These are phyloP conservation scores for Taphrorychus bicolor DNA, from an alignment of 2,888 invertebrate species.

Conservation along the genomic window DNA sequence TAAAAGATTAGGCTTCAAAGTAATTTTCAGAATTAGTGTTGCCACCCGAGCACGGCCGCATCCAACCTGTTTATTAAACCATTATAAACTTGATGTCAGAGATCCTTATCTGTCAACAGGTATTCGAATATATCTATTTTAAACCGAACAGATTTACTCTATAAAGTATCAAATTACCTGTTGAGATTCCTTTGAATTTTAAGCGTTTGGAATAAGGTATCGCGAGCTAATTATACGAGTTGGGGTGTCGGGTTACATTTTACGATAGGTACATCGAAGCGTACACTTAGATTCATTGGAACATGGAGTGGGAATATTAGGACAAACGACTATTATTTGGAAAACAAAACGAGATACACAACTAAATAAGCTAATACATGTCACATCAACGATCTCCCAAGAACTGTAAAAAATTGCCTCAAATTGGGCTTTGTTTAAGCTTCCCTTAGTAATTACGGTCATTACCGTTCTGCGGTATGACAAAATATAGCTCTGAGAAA, in stretches of 20 bases:
- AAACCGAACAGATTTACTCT: conserved; percentile 15
- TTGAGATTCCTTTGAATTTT: conserved; percentile 34
- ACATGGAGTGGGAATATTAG: not conserved
- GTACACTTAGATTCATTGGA: too few species aligned
- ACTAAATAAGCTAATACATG: too few species aligned
- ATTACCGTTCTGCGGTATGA: conserved; percentile 3
- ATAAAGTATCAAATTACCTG: conserved; percentile 34
- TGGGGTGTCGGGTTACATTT: not conserved
- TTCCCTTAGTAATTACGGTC: conserved; percentile 7
- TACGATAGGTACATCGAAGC: too few species aligned
- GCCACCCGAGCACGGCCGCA: conserved; percentile 20
- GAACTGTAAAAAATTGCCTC: not conserved
- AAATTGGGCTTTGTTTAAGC: not conserved
- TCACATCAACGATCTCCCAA: not conserved
- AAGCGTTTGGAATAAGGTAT: not conserved
- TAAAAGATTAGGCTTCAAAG: conserved; percentile 24
- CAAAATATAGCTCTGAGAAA: conserved; percentile 8
- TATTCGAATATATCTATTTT: conserved; percentile 31
- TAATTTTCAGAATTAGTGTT: conserved; percentile 31
- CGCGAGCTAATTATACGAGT: conserved; percentile 1
- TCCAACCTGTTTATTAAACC: conserved; percentile 36
- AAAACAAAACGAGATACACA: not conserved
- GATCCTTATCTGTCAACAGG: conserved; percentile 23
- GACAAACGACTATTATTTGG: not conserved
- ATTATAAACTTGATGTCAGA: conserved; percentile 18